Percentiles rank a stretch among this genome's conserved stretches.
Evolutionary conservation across 2,113 vertebrate genomes (phyloP).

Genomic region (Nothoprocta pentlandii): DNA sequence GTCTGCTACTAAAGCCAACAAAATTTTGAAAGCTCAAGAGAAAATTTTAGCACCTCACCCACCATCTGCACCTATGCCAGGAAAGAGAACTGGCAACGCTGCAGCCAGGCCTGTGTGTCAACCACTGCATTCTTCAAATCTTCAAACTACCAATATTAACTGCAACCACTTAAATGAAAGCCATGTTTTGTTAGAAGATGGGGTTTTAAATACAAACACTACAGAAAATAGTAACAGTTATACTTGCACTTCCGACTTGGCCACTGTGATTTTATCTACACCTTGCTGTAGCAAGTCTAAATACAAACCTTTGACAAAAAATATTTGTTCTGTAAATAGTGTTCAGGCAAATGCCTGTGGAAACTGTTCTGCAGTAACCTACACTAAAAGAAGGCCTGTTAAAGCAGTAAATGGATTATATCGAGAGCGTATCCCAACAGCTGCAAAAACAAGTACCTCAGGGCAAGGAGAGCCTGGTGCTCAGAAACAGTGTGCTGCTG

Average conservation of each 20-base stretch:
- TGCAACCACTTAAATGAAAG: constrained; percentile 43
- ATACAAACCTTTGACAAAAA: constrained; percentile 64
- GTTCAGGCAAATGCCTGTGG: constrained; percentile 36
- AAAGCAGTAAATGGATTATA: constrained; percentile 73
- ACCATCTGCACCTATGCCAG: constrained; percentile 70
- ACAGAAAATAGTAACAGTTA: constrained; percentile 27
- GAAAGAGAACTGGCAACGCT: constrained; percentile 47
- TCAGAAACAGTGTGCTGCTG: constrained; percentile 71
- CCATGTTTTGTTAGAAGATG: constrained; percentile 35
- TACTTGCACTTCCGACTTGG: constrained; percentile 41
- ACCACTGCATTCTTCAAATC: constrained; percentile 15
- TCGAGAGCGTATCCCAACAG: constrained; percentile 79
- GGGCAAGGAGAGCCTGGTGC: constrained; percentile 77
- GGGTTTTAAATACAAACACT: constrained; percentile 36
- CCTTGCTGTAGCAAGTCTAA: constrained; percentile 36
- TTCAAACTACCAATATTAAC: constrained; percentile 32
- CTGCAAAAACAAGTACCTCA: constrained; percentile 84
- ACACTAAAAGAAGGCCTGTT: constrained; percentile 45
- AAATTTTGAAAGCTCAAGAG: constrained; percentile 74
- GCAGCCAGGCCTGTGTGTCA: constrained; percentile 30
- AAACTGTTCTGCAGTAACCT: constrained; percentile 18
- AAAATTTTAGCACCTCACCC: constrained; percentile 81
- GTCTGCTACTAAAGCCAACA: constrained; percentile 75
- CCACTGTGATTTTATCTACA: constrained; percentile 50
- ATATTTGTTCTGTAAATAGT: constrained; percentile 29